Percentiles rank a stretch among this genome's conserved stretches.
Evolutionary conservation across 2,888 invertebrate species (phyloP).

Genomic region (Ctena decussata): DNA sequence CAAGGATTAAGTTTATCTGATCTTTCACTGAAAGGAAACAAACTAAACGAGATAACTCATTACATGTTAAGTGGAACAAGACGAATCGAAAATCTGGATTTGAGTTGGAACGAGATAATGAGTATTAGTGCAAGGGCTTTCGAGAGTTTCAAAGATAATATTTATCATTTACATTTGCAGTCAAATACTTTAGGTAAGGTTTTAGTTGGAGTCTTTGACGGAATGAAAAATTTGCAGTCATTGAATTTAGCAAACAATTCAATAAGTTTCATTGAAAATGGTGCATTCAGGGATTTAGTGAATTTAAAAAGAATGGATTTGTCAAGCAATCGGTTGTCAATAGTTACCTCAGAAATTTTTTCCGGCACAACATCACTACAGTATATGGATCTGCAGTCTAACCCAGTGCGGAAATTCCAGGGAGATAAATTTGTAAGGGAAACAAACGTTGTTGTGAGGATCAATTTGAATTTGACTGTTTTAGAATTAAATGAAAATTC

Average conservation of each 20-base stretch:
- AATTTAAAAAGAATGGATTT: conserved; percentile 68
- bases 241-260: conserved; percentile 65
- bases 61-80: conserved; percentile 66
- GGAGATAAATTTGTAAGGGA: conserved; percentile 41
- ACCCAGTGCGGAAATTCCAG: conserved; percentile 61
- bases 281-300: conserved; percentile 62
- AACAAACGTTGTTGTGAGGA: conserved; percentile 27
- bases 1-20: conserved; percentile 67
- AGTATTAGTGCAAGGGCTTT: conserved; percentile 71
- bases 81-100: conserved; percentile 68
- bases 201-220: conserved; percentile 72
- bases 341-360: conserved; percentile 48
- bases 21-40: conserved; percentile 68
- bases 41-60: conserved; percentile 64
- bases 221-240: conserved; percentile 70
- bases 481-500: conserved; percentile 43
- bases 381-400: conserved; percentile 60
- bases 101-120: conserved; percentile 70
- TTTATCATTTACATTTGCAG: conserved; percentile 68
- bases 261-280: conserved; percentile 62
- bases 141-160: conserved; percentile 72
- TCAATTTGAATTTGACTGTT: conserved; percentile 67
- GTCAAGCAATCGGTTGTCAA: conserved; percentile 61
- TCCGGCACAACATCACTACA: conserved; percentile 45
- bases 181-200: conserved; percentile 64